Conservation (phyloP, 2,888 invertebrate species). For the Pseudolycoriella hygida region DNA sequence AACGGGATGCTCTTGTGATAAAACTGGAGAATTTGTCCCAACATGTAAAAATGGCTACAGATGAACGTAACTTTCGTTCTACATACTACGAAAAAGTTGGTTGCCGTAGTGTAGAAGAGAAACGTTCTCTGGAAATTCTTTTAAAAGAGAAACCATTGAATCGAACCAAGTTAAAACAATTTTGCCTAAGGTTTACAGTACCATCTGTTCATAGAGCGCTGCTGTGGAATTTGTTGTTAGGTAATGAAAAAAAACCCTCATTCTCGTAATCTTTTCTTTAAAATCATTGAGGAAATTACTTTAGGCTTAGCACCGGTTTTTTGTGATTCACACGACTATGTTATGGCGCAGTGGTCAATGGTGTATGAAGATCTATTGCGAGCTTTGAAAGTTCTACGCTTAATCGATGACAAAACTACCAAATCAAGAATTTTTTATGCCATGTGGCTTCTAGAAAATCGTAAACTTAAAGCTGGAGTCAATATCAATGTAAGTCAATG, state of each 20-base stretch:
- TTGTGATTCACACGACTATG: slow-evolving; percentile 55
- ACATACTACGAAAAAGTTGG: slow-evolving; percentile 78
- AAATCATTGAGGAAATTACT: no score
- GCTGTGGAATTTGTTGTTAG: slow-evolving; percentile 74
- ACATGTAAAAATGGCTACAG: slow-evolving; percentile 31
- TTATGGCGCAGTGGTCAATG: slow-evolving; percentile 51
- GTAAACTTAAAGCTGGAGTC: slow-evolving; percentile 37
- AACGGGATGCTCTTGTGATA: no score
- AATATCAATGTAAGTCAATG: slow-evolving; percentile 29
- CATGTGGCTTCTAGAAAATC: slow-evolving; percentile 68
- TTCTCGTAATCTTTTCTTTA: no score
- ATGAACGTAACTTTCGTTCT: slow-evolving; percentile 65
- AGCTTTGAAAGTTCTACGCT: slow-evolving; percentile 48
- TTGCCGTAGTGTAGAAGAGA: slow-evolving; percentile 77
- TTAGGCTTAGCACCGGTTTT: slow-evolving; percentile 62
- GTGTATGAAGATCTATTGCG: slow-evolving; percentile 58
- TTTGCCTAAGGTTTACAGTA: slow-evolving; percentile 68
- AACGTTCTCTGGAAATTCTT: slow-evolving; percentile 74
- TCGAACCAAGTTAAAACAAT: slow-evolving; percentile 61
- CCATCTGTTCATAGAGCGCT: slow-evolving; percentile 57
- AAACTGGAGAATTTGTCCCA: no score
- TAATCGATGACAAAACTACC: slow-evolving; percentile 43
- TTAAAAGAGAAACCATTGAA: slow-evolving; percentile 73
- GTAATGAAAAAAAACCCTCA: slow-evolving; percentile 25
- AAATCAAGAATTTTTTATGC: slow-evolving; percentile 50